A percentile compares a stretch with the other conserved stretches of the same genome.
Conservation (phyloP, 2,888 invertebrate genomes). For the Stenchaetothrips biformis region DNA sequence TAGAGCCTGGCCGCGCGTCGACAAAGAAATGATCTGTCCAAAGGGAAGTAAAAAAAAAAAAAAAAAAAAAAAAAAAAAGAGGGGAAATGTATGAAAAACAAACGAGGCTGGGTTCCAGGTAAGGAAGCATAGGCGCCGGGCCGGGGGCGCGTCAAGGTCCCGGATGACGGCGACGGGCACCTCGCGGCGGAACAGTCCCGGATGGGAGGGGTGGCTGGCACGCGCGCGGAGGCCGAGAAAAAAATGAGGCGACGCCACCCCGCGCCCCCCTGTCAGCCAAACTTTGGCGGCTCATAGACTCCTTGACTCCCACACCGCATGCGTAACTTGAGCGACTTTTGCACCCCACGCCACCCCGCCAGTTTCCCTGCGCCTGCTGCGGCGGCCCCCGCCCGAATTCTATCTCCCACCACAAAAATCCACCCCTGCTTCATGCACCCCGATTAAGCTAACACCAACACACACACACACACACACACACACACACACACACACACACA, state of each 20-base stretch:
- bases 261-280: no score
- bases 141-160: no score
- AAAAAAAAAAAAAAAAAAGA: not conserved
- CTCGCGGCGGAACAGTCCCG: no score
- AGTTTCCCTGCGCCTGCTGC: not conserved
- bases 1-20: not conserved
- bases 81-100: not conserved
- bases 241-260: slow-evolving; percentile 21
- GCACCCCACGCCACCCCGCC: not conserved
- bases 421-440: no score
- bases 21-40: not conserved
- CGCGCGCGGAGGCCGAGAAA: not conserved
- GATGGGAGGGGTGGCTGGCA: no score
- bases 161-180: no score
- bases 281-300: slow-evolving; percentile 9
- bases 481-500: not conserved
- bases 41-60: not conserved
- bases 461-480: no score
- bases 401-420: no score
- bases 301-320: not conserved
- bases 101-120: not conserved
- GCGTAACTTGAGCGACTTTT: not conserved
- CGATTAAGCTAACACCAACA: no score
- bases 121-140: no score
- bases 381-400: no score